Base-by-base conservation (phyloP, 1,140 invertebrate species). In the Drosophila sp. region DNA sequence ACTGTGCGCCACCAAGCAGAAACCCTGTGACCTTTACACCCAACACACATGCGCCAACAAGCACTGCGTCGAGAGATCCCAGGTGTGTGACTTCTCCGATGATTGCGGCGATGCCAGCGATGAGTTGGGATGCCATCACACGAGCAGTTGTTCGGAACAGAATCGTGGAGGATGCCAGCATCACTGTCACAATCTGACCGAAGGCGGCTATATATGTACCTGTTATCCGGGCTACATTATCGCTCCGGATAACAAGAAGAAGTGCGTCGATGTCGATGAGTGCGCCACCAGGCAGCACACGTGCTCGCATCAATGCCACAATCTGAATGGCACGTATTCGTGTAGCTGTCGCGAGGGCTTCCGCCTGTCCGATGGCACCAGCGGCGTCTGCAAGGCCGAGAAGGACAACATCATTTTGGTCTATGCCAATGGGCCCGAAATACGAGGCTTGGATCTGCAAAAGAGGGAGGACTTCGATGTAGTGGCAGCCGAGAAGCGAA, bases 31-130 rank as follows among this genome's bases (percentile, higher is more conserved):
- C 80, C 93, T 95, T 0, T 94, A 94, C 66, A 93, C 93, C 1
- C 96, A 98, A 91, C 98, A 96, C 87, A 96, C 97, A 76, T 99
- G 99, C 92, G 95, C 96, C 33, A 99, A 99, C 93, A 96, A 96
- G 61, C 96, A 96, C 66, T 99, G 98, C 91, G 95, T 99, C 55
- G 95, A 96, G 32, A 94, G 95, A 29, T 90, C 93, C 1, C 95
- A 96, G 90, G 94, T 98, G 0, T 99, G 98, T 90, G 97, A 99
- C 92, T 92, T 77, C 63, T 75, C 83, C 0, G 90, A 91, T 65
- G 91, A 92, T 35, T 92, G 90, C 79, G 96, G 95, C 0, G 97
- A 98, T 92, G 94, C 94, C 30, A 97, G 96, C 4, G 98, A 99
- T 91, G 98, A 99, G 93, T 93, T 95, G 58, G 98, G 98, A 47